Conservation (phyloP, 2,113 vertebrate genomes). For the Ophiodon elongatus region DNA sequence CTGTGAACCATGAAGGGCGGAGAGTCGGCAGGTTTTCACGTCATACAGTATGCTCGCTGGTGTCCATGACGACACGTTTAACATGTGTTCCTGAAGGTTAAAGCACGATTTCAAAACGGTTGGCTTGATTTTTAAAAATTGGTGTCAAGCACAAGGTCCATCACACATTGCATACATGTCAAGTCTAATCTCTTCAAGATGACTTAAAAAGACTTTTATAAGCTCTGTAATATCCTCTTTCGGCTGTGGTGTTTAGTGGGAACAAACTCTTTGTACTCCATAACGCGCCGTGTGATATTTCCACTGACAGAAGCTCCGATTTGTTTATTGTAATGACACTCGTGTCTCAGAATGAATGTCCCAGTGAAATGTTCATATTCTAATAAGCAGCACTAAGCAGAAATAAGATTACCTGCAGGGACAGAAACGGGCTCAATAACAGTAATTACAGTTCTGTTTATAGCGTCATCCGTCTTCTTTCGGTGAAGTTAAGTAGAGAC, state of each 20-base stretch:
- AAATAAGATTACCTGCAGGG: constrained; percentile 42
- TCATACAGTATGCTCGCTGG: background rate
- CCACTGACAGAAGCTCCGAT: constrained; percentile 27
- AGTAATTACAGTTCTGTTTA: constrained; percentile 48
- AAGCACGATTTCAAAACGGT: background rate
- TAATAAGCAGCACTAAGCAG: constrained; percentile 38
- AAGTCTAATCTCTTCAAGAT: background rate
- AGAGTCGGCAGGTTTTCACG: background rate
- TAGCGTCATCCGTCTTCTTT: constrained; percentile 5
- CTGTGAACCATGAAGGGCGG: background rate
- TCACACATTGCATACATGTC: background rate
- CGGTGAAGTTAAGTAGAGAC: constrained; percentile 22
- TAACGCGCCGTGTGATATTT: constrained; percentile 11
- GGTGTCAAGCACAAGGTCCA: background rate
- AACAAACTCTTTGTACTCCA: background rate
- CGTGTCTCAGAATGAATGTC: constrained; percentile 46
- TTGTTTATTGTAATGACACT: constrained; percentile 44
- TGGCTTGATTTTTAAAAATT: background rate
- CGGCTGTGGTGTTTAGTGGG: background rate
- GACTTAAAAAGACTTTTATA: background rate
- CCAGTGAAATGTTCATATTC: constrained; percentile 35
- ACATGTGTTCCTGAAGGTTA: background rate
- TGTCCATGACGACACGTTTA: background rate
- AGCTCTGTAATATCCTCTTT: background rate
- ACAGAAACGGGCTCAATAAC: constrained; percentile 39